Percentiles rank a stretch among this genome's conserved stretches.
These are phyloP conservation scores for Corythaixoides concolor DNA, from an alignment of 2,113 vertebrate genomes.

Conservation along the genomic window DNA sequence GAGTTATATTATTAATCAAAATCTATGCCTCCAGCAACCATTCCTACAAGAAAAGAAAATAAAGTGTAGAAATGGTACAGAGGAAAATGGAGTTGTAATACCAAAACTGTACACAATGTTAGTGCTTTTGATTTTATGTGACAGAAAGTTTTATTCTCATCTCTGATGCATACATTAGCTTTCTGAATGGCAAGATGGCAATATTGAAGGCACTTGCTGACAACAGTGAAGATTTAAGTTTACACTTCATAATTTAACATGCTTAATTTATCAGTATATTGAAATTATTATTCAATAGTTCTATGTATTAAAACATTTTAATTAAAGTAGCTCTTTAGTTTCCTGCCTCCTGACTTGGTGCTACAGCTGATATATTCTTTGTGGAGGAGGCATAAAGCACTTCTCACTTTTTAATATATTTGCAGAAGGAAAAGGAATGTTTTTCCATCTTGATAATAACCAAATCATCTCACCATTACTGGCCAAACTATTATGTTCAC, in stretches of 20 bases:
- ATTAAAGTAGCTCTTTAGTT: background rate
- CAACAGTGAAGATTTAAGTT: background rate
- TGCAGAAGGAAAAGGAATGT: background rate
- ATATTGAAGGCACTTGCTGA: background rate
- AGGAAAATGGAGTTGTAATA: background rate
- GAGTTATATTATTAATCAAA: conserved; percentile 49
- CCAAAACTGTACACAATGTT: background rate
- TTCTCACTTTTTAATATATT: background rate
- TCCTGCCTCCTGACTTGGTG: background rate
- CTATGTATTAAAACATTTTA: background rate
- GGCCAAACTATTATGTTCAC: background rate
- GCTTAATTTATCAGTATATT: background rate
- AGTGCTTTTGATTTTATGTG: background rate
- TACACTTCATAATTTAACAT: background rate
- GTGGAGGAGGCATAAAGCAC: background rate
- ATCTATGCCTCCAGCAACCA: background rate
- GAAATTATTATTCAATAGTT: background rate
- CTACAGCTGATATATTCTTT: background rate
- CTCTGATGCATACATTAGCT: background rate
- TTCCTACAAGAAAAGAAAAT: background rate
- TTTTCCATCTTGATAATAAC: background rate
- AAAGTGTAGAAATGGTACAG: background rate
- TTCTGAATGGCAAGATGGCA: background rate
- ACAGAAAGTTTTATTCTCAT: background rate
- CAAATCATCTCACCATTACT: background rate